A percentile compares a stretch with the other conserved stretches of the same genome.
Evolutionary conservation across 2,113 vertebrate genomes (phyloP).

Genomic region (Rhombomys opimus): DNA sequence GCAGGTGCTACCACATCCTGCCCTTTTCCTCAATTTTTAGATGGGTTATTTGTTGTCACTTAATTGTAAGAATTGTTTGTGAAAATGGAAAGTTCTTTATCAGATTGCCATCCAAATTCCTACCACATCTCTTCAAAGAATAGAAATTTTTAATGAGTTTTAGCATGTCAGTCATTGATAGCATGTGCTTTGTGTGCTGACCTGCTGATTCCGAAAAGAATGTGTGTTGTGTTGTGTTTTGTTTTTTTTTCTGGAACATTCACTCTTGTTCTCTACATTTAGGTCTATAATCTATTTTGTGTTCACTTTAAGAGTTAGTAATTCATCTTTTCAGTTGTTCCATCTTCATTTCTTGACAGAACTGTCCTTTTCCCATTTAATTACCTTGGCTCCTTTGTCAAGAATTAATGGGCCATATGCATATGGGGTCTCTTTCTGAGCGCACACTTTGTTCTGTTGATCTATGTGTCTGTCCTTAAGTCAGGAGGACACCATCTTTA

Average conservation of each 20-base stretch:
- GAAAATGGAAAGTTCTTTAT: neutral
- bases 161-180: no score
- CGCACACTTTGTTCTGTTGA: neutral
- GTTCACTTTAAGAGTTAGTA: slow-evolving; percentile 6
- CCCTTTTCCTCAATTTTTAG: neutral
- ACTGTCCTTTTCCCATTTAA: slow-evolving; percentile 34
- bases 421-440: neutral
- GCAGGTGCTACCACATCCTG: neutral
- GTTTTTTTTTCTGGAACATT: neutral
- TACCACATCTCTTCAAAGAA: neutral
- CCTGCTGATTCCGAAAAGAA: neutral
- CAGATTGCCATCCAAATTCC: neutral
- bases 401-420: neutral
- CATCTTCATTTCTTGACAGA: slow-evolving; percentile 28
- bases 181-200: neutral
- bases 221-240: no score
- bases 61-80: neutral
- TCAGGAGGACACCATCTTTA: neutral
- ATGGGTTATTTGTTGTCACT: neutral
- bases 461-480: neutral
- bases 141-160: neutral
- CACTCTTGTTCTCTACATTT: neutral
- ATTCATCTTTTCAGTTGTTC: slow-evolving; percentile 3
- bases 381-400: slow-evolving; percentile 16
- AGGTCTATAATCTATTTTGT: neutral